Percentiles rank a stretch among this genome's conserved stretches.
Evolutionary conservation across 35 echinoderm and acorn worm species (phyloP).

Genomic region (Diadema setosum): DNA sequence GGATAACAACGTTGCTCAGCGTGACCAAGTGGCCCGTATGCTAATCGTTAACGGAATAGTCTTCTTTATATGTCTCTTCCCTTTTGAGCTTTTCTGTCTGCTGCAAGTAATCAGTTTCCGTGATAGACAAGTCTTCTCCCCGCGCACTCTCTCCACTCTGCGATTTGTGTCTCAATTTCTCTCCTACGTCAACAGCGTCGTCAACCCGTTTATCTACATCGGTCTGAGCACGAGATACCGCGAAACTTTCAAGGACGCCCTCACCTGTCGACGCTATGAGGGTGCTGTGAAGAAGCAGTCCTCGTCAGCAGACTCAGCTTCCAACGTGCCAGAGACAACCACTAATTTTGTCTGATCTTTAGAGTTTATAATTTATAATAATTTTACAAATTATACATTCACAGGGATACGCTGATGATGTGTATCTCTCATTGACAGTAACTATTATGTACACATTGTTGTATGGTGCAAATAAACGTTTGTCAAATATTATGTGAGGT

Average conservation of each 20-base stretch:
- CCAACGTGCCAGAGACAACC: no score
- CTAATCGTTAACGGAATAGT: conserved; percentile 45
- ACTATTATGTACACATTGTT: no score
- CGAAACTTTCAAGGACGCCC: conserved; percentile 36
- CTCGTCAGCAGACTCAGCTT: no score
- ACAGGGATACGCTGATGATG: no score
- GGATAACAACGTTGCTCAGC: conserved; percentile 13
- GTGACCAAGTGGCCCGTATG: conserved; percentile 50
- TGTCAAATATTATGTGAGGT: no score
- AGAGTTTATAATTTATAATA: no score
- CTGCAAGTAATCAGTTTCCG: not conserved
- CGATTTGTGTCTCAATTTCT: not conserved
- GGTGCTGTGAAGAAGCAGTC: not conserved
- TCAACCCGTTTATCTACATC: conserved; percentile 65
- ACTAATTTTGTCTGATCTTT: no score
- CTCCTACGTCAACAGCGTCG: conserved; percentile 56
- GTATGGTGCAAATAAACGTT: no score
- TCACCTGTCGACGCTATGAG: not conserved
- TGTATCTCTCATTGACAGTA: no score
- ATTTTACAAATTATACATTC: no score
- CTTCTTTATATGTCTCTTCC: conserved; percentile 58
- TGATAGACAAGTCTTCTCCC: not conserved
- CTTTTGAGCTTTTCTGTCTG: conserved; percentile 41
- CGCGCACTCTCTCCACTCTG: not conserved
- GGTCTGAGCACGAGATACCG: conserved; percentile 48